Evolutionary conservation across 2,888 invertebrate genomes (phyloP).

Genomic region (Argyresthia goedartella): DNA sequence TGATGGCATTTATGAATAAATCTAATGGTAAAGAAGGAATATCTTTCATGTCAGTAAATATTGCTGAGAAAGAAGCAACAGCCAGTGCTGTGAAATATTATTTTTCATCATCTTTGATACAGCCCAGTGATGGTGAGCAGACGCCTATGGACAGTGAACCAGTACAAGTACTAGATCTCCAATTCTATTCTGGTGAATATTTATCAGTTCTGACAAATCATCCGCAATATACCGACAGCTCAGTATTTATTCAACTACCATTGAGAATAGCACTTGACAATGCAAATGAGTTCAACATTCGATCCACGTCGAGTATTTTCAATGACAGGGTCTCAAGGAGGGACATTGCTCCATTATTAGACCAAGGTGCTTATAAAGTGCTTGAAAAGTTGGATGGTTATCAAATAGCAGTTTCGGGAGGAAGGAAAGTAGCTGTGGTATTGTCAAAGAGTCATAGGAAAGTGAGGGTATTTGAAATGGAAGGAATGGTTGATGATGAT

Average conservation of each 20-base stretch:
- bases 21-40: conserved; percentile 46
- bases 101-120: conserved; percentile 54
- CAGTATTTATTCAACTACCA: conserved; percentile 62
- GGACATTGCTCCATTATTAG: conserved; percentile 66
- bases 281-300: conserved; percentile 43
- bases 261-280: conserved; percentile 56
- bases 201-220: conserved; percentile 80
- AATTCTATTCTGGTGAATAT: conserved; percentile 81
- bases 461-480: conserved; percentile 91
- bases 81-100: conserved; percentile 66
- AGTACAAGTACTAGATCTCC: conserved; percentile 74
- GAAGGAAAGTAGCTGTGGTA: conserved; percentile 86
- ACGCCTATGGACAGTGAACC: conserved; percentile 26
- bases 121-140: conserved; percentile 27
- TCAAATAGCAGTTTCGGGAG: conserved; percentile 87
- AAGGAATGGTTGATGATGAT: conserved; percentile 92
- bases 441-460: conserved; percentile 83
- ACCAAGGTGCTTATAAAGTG: conserved; percentile 65
- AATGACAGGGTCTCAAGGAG: conserved; percentile 54
- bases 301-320: conserved; percentile 47
- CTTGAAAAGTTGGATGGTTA: conserved; percentile 77
- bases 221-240: conserved; percentile 42
- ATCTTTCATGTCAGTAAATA: conserved; percentile 61
- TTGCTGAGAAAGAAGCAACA: conserved; percentile 43
- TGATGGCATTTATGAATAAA: conserved; percentile 61